Percentiles rank a stretch among this genome's conserved stretches.
Evolutionary conservation across 1,140 invertebrate species (phyloP).

Genomic region (Drosophila guanche): DNA sequence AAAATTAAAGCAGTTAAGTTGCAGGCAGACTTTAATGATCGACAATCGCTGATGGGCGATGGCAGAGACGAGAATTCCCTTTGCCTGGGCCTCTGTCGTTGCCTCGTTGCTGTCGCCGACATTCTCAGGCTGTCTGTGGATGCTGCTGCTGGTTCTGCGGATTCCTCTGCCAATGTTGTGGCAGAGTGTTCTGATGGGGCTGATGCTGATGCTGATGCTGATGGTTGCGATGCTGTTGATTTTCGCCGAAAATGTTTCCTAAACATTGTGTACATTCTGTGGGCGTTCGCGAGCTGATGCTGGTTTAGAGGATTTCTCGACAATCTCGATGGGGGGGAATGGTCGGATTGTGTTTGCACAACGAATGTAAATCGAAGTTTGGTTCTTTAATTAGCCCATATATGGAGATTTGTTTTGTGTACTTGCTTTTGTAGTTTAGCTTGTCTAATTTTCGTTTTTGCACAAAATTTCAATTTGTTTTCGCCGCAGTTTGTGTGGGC

Average conservation of each 20-base stretch:
- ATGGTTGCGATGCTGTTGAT: conserved; percentile 56
- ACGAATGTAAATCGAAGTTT: conserved; percentile 37
- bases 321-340: conserved; percentile 31
- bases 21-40: conserved; percentile 81
- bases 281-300: conserved; percentile 48
- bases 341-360: conserved; percentile 39
- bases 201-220: conserved; percentile 25
- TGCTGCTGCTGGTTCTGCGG: conserved; percentile 6
- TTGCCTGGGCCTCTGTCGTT: conserved; percentile 47
- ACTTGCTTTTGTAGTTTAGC: conserved; percentile 12
- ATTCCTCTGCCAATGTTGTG: conserved; percentile 3
- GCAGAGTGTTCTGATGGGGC: conserved; percentile 16
- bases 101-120: conserved; percentile 61
- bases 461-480: conserved; percentile 22
- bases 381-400: conserved; percentile 70
- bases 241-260: conserved; percentile 83
- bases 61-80: conserved; percentile 38
- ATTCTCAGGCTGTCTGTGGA: conserved; percentile 67
- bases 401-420: conserved; percentile 43
- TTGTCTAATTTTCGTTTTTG: conserved; percentile 20
- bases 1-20: conserved; percentile 83
- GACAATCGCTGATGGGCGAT: conserved; percentile 65
- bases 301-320: conserved; percentile 39
- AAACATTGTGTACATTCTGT: conserved; percentile 83
- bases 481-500: conserved; percentile 27